Percentiles rank a stretch among this genome's conserved stretches.
Conservation (phyloP, 1,140 invertebrate species). For the Cotesia glomerata region DNA sequence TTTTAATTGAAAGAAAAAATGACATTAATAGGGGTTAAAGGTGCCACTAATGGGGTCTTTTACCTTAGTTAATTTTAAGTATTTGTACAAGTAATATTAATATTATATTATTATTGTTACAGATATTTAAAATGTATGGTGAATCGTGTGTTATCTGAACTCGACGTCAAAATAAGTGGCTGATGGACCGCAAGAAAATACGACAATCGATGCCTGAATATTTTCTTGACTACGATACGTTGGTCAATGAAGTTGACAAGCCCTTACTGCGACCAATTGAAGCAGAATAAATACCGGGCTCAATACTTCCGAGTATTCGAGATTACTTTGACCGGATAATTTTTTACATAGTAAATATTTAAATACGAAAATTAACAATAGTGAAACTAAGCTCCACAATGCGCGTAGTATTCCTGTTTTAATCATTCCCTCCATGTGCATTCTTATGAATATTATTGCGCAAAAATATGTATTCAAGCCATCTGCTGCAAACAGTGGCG, state of each 20-base stretch:
- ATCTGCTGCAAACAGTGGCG: conserved; percentile 89
- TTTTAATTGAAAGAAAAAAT: too few species aligned
- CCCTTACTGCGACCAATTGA: conserved; percentile 87
- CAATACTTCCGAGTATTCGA: conserved; percentile 91
- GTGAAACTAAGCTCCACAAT: conserved; percentile 84
- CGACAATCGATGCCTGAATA: neutral
- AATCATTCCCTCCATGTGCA: conserved; percentile 81
- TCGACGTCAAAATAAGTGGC: conserved; percentile 34
- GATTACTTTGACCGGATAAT: conserved; percentile 76
- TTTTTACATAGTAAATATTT: conserved; percentile 92
- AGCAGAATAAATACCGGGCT: conserved; percentile 90
- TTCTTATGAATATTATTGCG: conserved; percentile 90
- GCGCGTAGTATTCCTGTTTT: conserved; percentile 78
- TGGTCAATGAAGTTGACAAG: conserved; percentile 81
- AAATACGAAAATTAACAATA: conserved; percentile 87
- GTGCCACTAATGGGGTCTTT: too few species aligned
- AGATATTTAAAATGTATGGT: conserved; percentile 11
- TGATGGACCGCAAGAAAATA: conserved; percentile 22
- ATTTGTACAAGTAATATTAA: too few species aligned
- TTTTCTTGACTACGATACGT: conserved; percentile 11
- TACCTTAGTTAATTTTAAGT: too few species aligned
- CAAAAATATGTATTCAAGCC: conserved; percentile 93
- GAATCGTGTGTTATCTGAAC: conserved; percentile 24
- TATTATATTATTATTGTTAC: too few species aligned
- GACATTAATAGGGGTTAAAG: too few species aligned